Percentiles rank a stretch among this genome's conserved stretches.
phyloP scores from a whole-genome alignment of 2,113 vertebrate genomes.

The Petromus typicus region DNA sequence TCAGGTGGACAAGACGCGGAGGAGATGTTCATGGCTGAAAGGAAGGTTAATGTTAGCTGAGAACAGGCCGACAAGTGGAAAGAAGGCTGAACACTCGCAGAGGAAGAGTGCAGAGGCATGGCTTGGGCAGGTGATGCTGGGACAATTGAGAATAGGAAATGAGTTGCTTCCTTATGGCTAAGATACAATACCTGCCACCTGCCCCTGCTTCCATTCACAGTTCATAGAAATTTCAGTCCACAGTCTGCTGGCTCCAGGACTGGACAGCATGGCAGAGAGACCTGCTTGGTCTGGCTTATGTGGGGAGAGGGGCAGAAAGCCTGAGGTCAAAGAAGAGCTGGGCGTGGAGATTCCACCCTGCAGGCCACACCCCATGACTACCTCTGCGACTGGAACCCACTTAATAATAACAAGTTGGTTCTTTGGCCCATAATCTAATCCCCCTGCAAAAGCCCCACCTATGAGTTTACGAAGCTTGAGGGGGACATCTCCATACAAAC shows the following conservation, averaged over 20 bases:
- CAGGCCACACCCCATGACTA: background rate
- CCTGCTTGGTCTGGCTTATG: background rate
- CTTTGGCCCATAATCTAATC: background rate
- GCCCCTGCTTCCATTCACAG: background rate
- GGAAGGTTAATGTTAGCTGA: background rate
- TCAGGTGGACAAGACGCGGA: background rate
- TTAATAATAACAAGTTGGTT: background rate
- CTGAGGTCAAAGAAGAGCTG: background rate
- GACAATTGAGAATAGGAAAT: background rate
- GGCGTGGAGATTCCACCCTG: background rate
- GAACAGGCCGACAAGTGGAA: background rate
- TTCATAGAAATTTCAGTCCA: background rate
- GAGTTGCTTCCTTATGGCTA: background rate
- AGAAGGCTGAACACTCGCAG: background rate
- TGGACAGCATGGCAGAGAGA: background rate
- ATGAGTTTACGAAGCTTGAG: background rate
- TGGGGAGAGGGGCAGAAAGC: background rate
- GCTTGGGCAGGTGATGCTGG: background rate
- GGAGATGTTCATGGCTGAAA: background rate
- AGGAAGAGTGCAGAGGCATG: background rate
- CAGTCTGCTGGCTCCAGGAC: background rate
- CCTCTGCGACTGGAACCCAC: background rate
- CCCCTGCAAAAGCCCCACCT: background rate
- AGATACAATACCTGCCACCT: background rate
- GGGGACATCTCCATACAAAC: background rate